Base-by-base conservation (phyloP, 2,888 invertebrate genomes). In the Lagria hirta region DNA sequence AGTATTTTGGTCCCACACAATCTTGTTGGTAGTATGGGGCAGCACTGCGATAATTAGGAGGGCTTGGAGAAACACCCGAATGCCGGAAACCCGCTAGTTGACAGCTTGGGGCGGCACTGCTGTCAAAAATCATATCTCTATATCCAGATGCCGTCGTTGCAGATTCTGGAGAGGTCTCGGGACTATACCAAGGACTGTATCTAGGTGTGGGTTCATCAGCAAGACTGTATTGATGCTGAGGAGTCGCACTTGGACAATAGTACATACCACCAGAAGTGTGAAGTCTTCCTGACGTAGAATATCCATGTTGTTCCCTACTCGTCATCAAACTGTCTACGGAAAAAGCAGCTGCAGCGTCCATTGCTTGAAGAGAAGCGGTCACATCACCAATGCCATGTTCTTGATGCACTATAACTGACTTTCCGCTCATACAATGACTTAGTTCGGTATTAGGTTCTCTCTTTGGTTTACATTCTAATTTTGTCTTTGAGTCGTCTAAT, bases 361-460 rank as follows among this genome's bases (percentile, higher is more conserved):
- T 69, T 1, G 68, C 70, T 51, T 71, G 71, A 3, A 71, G 52
- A 2, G 45, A 42, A 1, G 69, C 68, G 2, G 67, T 62, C 14
- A 70, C 68, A 35, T 71, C 70, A 40, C 62, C 59, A 27, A 70
- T 65, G 2, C 64, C 58, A 37, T 68, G 67, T 26, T 72, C 70
- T 24, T 70, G 72, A 53, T 71, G 70, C n/a, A 69, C 69, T 16
- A 71, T 68, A 10, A 70, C 69, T 10, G 68, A 66, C 51, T 71
- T 71, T 2, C 65, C 60, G 47, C 65, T 70, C 74, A 76, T 75
- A 55, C 76, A 77, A 41, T 74, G 74, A 17, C 58, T 66, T 28
- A 74, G 51, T 51, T 84, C 83, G 4, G 78, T 79, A 22, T 78
- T 78, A 0, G 84, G 84, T 61, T 85, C 85, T n/a, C 84, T 73